phyloP scores from a whole-genome alignment of 2,113 vertebrate genomes.

The Hyaena hyaena region DNA sequence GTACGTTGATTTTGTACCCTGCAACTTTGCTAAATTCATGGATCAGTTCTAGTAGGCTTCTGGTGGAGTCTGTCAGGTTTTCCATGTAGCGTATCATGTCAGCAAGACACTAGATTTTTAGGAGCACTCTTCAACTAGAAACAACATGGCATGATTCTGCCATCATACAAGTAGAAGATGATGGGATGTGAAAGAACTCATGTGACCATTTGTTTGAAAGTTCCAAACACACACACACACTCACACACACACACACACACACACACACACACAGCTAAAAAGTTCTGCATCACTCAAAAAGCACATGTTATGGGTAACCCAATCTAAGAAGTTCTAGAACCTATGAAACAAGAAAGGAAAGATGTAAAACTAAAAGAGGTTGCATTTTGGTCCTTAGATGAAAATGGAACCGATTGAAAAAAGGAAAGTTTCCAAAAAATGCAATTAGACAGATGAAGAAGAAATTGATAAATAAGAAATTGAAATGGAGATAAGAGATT shows the following conservation, averaged over 20 bases:
- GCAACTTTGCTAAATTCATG: no score
- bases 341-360: constrained; percentile 5
- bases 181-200: not conserved
- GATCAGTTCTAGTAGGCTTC: no score
- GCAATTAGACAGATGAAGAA: constrained; percentile 34
- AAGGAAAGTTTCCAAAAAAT: not conserved
- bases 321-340: not conserved
- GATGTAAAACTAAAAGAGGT: not conserved
- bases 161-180: not conserved
- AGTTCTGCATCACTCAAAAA: not conserved
- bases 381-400: not conserved
- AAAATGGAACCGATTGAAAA: not conserved
- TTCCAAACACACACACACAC: not conserved
- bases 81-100: no score
- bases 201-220: not conserved
- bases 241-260: not conserved
- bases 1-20: no score
- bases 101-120: no score
- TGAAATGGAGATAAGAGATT: not conserved
- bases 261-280: not conserved
- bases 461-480: constrained; percentile 28
- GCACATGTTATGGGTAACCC: not conserved
- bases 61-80: no score
- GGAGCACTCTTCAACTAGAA: not conserved
- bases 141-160: not conserved